Percentiles rank a stretch among this genome's conserved stretches.
Evolutionary conservation across 2,113 vertebrate species (phyloP).

Genomic region (Psilopogon haemacephalus): DNA sequence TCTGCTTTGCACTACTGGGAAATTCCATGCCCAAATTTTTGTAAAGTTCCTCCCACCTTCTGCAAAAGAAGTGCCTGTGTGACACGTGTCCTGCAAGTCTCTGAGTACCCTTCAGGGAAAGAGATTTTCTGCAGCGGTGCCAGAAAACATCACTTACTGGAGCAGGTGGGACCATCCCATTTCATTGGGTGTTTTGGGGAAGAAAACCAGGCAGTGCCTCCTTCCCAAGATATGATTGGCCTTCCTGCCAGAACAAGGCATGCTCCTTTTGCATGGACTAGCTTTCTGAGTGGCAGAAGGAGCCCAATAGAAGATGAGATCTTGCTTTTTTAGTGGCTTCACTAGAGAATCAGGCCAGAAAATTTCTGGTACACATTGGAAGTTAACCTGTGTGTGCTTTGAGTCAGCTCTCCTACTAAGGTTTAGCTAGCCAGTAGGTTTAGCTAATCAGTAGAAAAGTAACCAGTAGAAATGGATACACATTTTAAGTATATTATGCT

Average conservation of each 20-base stretch:
- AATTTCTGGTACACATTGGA: background rate
- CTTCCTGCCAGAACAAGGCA: background rate
- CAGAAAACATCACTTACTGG: background rate
- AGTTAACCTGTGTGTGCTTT: background rate
- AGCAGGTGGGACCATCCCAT: background rate
- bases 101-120: background rate
- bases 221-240: background rate
- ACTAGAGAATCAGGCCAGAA: background rate
- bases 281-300: background rate
- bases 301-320: background rate
- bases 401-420: background rate
- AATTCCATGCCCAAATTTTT: background rate
- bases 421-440: background rate
- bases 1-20: background rate
- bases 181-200: background rate
- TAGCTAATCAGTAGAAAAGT: background rate
- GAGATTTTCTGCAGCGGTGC: background rate
- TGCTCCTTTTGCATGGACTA: rapidly evolving
- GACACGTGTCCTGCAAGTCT: background rate
- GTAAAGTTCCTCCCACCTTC: background rate
- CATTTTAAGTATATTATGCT: background rate
- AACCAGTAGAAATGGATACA: too few relatives aligned
- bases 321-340: background rate
- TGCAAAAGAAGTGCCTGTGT: background rate
- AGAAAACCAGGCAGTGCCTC: rapidly evolving